Conservation (phyloP, 1,140 invertebrate genomes). For the Trichonephila clavata region DNA sequence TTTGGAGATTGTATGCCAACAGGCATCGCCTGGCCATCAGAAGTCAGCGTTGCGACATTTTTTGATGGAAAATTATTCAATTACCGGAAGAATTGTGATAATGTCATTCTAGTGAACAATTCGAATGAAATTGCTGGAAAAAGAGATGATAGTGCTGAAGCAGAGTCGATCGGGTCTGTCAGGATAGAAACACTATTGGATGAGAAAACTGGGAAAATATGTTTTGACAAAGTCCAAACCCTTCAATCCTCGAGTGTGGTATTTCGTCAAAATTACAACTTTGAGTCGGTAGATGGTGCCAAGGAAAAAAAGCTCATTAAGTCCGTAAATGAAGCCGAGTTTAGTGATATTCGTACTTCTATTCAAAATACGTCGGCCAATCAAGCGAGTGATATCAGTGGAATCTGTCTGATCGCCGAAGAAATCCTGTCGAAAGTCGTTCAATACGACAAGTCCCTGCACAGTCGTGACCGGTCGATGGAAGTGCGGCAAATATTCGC, state of each 20-base stretch:
- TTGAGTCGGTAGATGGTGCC: not conserved
- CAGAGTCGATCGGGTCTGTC: not conserved
- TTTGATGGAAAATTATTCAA: not conserved
- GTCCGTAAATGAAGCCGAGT: no score
- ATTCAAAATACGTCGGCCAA: no score
- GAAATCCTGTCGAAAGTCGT: not conserved
- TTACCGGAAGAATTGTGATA: not conserved
- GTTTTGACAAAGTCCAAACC: not conserved
- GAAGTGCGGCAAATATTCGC: not conserved
- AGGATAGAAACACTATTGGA: not conserved
- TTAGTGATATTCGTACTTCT: no score
- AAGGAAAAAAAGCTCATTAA: no score
- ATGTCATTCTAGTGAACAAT: not conserved
- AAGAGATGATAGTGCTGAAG: not conserved
- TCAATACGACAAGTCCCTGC: not conserved
- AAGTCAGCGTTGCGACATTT: not conserved
- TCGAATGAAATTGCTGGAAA: not conserved
- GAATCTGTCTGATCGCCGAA: not conserved
- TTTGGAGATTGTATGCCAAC: not conserved
- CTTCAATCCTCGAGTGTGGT: not conserved
- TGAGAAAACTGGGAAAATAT: not conserved
- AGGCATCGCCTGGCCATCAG: not conserved
- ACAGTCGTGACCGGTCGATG: not conserved
- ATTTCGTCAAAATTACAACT: not conserved
- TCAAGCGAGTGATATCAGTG: not conserved